Base-by-base conservation (phyloP, 1,140 invertebrate species). In the Spodoptera frugiperda region DNA sequence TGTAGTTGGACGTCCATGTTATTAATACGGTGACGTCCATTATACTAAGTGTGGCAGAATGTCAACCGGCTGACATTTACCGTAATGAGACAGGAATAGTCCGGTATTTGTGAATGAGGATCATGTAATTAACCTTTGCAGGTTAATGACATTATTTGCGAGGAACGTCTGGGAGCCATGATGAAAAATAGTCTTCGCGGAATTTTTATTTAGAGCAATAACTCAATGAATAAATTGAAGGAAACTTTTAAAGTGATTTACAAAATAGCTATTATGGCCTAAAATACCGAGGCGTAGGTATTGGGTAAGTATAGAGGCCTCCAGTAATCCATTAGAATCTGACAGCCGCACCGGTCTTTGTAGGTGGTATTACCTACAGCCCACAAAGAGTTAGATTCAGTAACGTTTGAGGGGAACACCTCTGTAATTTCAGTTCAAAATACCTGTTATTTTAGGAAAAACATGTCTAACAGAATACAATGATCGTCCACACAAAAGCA, bases 401-500 rank as follows among this genome's bases (percentile, higher is more conserved):
- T 9, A n/a, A 11, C 17, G 15, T 44, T 46, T 63, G 54, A 44
- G 44, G 17, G 57, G 19, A 67, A 49, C 11, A 48, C 63, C 17
- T 48, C 19, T 25, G 44, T 25, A 67, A 14, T 67, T 21, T 67
- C 19, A 11, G 4, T 10, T 39, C 19, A 12, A 49, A 67, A 67
- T 67, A 48, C 33, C 65, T 53, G 49, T 68, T 68, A 33, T 68
- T 68, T 53, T 68, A 53, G 48, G 65, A 51, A 53, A 67, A 68
- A 68, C 65, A 51, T 53, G n/a, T 68, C 48, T 19, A 68, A 63
- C 55, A 59, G 15, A 49, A 49, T 19, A 68, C 65, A 68, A 68
- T 53, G 65, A 53, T 53, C 48, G 63, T 68, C 65, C 65, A 17
- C 25, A 72, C 70, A 72, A 72, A 72, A 72, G 70, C 70, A 72